Evolutionary conservation across 2,888 invertebrate genomes (phyloP).

Genomic region (Pollenia labialis): DNA sequence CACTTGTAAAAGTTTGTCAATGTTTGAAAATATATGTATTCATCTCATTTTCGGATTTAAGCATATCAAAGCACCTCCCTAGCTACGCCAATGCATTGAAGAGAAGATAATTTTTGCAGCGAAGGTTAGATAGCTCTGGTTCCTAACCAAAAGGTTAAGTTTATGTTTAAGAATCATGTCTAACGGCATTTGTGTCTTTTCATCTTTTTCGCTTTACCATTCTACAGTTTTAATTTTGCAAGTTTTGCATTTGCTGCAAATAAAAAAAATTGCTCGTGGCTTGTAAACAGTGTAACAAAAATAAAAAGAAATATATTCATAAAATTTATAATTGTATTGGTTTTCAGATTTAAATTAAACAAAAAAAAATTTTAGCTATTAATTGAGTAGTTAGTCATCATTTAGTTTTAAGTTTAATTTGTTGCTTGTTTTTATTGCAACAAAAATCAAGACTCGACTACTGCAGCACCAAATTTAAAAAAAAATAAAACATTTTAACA

Average conservation of each 20-base stretch:
- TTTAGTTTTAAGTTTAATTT: slow-evolving; percentile 47
- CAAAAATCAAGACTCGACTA: slow-evolving; percentile 16
- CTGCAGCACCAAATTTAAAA: not conserved
- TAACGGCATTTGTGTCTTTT: no score
- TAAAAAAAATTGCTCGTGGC: slow-evolving; percentile 58
- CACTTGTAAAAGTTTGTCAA: no score
- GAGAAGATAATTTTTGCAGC: no score
- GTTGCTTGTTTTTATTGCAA: slow-evolving; percentile 47
- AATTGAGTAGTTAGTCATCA: slow-evolving; percentile 62
- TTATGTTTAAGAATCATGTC: no score
- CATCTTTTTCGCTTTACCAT: no score
- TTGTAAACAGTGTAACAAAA: slow-evolving; percentile 58
- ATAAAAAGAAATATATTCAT: slow-evolving; percentile 1
- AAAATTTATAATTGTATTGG: not conserved
- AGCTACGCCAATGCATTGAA: no score
- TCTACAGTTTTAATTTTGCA: slow-evolving; percentile 55
- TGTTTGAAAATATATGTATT: no score
- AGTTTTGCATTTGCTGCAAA: slow-evolving; percentile 60
- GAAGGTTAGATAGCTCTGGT: no score
- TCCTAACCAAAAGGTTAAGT: no score
- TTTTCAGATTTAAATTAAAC: slow-evolving; percentile 6
- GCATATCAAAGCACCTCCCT: no score
- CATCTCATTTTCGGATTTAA: no score
- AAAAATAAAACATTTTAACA: slow-evolving; percentile 53
- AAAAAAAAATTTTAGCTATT: slow-evolving; percentile 42